Base-by-base conservation (phyloP, 2,797 vertebrate genomes). In the Enteromius unitaeniatus region DNA sequence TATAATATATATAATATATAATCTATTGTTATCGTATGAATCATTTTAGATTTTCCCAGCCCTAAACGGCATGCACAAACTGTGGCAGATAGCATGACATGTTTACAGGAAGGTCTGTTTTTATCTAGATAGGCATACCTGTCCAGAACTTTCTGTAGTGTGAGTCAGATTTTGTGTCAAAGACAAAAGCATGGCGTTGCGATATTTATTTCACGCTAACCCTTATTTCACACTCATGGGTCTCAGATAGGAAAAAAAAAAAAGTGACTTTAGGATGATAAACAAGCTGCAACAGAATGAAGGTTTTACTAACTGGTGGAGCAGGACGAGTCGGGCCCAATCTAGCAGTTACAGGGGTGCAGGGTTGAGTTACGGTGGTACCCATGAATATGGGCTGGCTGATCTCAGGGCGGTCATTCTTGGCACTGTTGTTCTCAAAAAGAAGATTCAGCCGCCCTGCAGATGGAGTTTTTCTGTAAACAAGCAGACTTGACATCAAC, bases 311-410 rank as follows among this genome's bases (percentile, higher is more conserved):
- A 9, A 89, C 88, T 23, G 55, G 69, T 0, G 86, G 88, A 4
- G 85, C 49, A 6, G 75, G 75, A 34, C 70, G 85, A 4, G 65
- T 47, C 0, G 83, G 86, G 6, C 26, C 26, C 26, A 60, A 23
- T 15, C 47, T 60, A 10, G 82, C 64, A 4, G 83, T 78, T 21
- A 81, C 19, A 19, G 80, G 73, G 73, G 28, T 45, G 45, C 51
- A 65, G 4, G 85, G 40, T 19, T n/a, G 70, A 62, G 68, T 82
- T 34, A 70, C 4, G 4, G 86, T 82, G 6, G 85, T 84, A 62
- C 65, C 85, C n/a, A 88, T 68, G 53, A 88, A 88, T 47, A 68
- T 68, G 42, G 88, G 88, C n/a, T 85, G 75, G 34, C 86, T 82
- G 81, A 88, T 89, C 10, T 80, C 37, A 17, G 64, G 78, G 2